Base-by-base conservation (phyloP, 2,888 invertebrate species). In the Nebria brevicollis region DNA sequence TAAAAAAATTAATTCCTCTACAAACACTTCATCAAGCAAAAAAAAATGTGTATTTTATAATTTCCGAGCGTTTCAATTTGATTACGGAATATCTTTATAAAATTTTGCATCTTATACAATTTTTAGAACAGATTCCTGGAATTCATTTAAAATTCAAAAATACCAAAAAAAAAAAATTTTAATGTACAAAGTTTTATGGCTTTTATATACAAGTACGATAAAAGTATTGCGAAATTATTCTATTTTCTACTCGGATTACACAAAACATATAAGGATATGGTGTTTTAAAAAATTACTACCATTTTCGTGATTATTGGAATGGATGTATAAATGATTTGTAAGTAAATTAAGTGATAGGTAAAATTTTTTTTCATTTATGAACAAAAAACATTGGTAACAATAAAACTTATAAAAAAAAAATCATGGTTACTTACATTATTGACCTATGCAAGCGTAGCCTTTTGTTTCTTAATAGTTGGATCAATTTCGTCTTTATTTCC, bases 371-470 rank as follows among this genome's bases (percentile, higher is more conserved):
- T 54, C 54, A 54, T 54, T 54, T 54, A 54, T 54, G 54, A 54
- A 13, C 20, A 54, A 75, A 43, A 43, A 54, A 43, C 8, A 25
- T 20, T 75, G 20, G 10, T 20, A 54, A 64, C 75, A 15, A 15
- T 7, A 64, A 54, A 54, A 54, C 54, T 54, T 54, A 54, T 54
- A 54, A 54, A 54, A 54, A 54, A 11, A 54, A 54, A 54, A 11
- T 54, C 54, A 54, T 54, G 13, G 54, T 54, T 54, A 75, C n/a
- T 54, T n/a, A 72, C 13, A 5, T 65, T 25, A 41, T 15, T 34
- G 68, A 84, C 54, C 86, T 89, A 93, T 34, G 93, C 93, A 83
- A 93, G 87, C 0, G 93, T 93, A 20, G 93, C 92, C 83, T 92
- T 90, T 85, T 93, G 88, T 10, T 89, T 90, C 83, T 91, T 87